Evolutionary conservation across 2,888 invertebrate genomes (phyloP), one percentile per base, ranked within the genome.

Genomic region (Scaptomyza flava): DNA sequence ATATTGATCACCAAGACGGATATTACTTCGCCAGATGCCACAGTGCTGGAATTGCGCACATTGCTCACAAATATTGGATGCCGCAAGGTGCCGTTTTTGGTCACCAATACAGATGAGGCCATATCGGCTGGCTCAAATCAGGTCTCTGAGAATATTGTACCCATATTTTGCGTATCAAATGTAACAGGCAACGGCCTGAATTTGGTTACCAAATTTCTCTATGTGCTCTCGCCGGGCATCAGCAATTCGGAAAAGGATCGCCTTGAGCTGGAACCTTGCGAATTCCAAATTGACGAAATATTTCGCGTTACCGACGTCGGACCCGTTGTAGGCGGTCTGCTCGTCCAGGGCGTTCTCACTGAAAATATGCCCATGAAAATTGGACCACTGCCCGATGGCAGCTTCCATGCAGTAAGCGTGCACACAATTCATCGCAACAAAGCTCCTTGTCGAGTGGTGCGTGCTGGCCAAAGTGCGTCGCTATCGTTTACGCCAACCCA

Each of bases 1-100:
- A 95, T 98, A 14, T 97, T 99, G 1, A 94, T 99, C 65, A 98
- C 97, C 68, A 99, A 99, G 93, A 96, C 96, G 61, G 99, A 99
- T 92, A 93, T 98, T 61, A 96, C 96, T n/a, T 92, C 93, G 3
- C 93, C 94, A 2, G 92, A 92, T 27, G 87, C 90, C 62, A 93
- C 94, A 11, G 90, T 94, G 46, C 92, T 93, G 69, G 93, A 94
- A 80, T 87, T 96, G 45, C 94, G 95, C 81, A 92, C 93, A 38
- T 93, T 95, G 52, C 92, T 96, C 34, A 95, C 95, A 67, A 93
- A 94, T 53, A 94, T 95, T 17, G 95, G 95, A 6, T 95, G 94
- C 87, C 91, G 93, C 30, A 93, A 93, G 90, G 93, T 95, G 20
- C 96, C 96, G 2, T 92, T 95, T 71, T 91, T 95, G 54, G 93